Evolutionary conservation across 1,140 invertebrate genomes (phyloP).

Genomic region (Cydia amplana): DNA sequence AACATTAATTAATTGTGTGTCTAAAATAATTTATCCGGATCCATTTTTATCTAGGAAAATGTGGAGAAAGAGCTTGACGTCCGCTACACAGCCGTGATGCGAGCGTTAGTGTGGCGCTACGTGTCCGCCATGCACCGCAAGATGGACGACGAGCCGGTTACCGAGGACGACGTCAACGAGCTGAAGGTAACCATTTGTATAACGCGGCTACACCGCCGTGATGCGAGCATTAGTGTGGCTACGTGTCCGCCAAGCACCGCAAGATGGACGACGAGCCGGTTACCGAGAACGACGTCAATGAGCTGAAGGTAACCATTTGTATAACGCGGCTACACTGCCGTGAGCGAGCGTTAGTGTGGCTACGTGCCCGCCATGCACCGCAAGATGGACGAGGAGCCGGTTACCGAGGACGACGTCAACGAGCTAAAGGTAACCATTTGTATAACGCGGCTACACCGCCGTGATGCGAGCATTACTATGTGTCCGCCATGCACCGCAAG

Average conservation of each 20-base stretch:
- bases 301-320: constrained; percentile 83
- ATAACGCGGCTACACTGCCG: neutral
- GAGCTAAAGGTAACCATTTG: constrained; percentile 85
- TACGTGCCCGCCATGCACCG: constrained; percentile 87
- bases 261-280: constrained; percentile 88
- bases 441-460: constrained; percentile 81
- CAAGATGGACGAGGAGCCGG: constrained; percentile 86
- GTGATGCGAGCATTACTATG: constrained; percentile 90
- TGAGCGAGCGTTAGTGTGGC: neutral
- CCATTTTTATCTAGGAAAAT: constrained; percentile 56
- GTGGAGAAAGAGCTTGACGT: constrained; percentile 83
- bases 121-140: constrained; percentile 88
- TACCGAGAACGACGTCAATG: constrained; percentile 96
- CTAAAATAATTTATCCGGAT: neutral
- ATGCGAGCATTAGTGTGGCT: neutral
- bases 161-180: constrained; percentile 96
- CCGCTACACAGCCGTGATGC: constrained; percentile 89
- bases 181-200: constrained; percentile 81
- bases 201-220: neutral
- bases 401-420: constrained; percentile 96
- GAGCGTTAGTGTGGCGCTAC: constrained; percentile 91
- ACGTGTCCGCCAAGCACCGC: constrained; percentile 87
- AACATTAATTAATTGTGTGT: no score
- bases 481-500: constrained; percentile 88
- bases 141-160: constrained; percentile 88